Evolutionary conservation across 2,113 vertebrate genomes (phyloP), one percentile per base, ranked within the genome.

Genomic region (Solenodon paradoxus): DNA sequence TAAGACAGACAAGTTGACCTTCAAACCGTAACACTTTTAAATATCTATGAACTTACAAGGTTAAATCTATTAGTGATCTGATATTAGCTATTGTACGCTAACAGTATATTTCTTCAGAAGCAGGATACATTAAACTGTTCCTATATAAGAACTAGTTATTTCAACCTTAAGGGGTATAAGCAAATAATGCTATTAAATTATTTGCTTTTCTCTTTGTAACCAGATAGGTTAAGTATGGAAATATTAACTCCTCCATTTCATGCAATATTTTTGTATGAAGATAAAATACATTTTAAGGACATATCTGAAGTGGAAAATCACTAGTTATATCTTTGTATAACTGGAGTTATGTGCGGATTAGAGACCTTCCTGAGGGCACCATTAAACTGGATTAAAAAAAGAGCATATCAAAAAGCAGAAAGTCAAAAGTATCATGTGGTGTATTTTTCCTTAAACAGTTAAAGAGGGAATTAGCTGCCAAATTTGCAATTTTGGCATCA

Each of bases 1-100:
- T 28, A 95, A 98, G 97, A 98, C 97, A 98, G 98, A 92, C 83
- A 97, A 98, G 97, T 96, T 98, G 98, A 99, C 98, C 98, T 99
- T 98, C 98, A 99, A 98, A 98, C 97, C 96, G 91, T 96, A 98
- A 97, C 94, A 96, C 97, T 98, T 98, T 98, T 97, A 98, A 98
- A 98, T 97, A 98, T 98, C 98, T 98, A 57, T 97, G 98, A 98
- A 98, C 82, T 96, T 97, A 95, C 96, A 98, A 98, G 98, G 98
- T 98, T 98, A 98, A 98, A 98, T 98, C 97, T 99, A 98, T 98
- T 98, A 98, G 97, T 97, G 97, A 96, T 96, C 97, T 96, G 92
- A 97, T 98, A 98, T 98, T 95, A 98, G 92, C 89, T 97, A 93
- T 96, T 98, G 92, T 83, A 78, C 49, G 88, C 93, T 97, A 96